Conservation (phyloP, 2,888 invertebrate species). For the Cheilosia pagana region DNA sequence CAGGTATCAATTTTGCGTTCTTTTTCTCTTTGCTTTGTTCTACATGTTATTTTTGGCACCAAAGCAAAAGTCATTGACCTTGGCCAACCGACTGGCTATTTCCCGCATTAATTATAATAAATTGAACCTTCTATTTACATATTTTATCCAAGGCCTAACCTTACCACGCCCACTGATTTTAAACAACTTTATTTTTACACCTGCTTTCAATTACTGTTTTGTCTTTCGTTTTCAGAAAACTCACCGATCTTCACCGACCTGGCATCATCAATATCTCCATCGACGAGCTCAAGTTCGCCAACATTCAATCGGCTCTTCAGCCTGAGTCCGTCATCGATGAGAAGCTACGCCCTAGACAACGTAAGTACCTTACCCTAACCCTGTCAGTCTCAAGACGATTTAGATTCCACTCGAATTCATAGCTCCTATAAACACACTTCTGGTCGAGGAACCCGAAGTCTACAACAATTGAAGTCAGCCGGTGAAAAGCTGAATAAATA, state of each 20-base stretch:
- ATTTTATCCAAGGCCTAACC: background rate
- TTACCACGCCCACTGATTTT: background rate
- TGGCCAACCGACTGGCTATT: background rate
- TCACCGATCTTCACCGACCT: conserved; percentile 82
- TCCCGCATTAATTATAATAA: background rate
- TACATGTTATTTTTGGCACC: too few species aligned
- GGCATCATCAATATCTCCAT: conserved; percentile 80
- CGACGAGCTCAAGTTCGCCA: conserved; percentile 80
- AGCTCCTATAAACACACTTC: background rate
- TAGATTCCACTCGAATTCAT: conserved; percentile 73
- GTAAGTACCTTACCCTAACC: conserved; percentile 78
- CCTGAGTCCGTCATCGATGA: conserved; percentile 80
- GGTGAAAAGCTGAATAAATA: conserved; percentile 17
- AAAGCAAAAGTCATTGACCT: background rate
- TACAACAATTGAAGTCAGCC: conserved; percentile 8
- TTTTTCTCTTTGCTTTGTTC: too few species aligned
- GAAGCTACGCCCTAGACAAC: conserved; percentile 80
- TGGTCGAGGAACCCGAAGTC: background rate
- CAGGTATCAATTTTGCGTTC: too few species aligned
- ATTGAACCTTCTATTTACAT: background rate
- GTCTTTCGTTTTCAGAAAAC: conserved; percentile 77
- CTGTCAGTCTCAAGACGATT: conserved; percentile 43
- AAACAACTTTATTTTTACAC: background rate
- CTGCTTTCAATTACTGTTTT: background rate
- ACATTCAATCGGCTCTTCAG: conserved; percentile 81